Evolutionary conservation across 2,888 invertebrate genomes (phyloP), one percentile per base, ranked within the genome.

Genomic region (Pyrrhia umbra): DNA sequence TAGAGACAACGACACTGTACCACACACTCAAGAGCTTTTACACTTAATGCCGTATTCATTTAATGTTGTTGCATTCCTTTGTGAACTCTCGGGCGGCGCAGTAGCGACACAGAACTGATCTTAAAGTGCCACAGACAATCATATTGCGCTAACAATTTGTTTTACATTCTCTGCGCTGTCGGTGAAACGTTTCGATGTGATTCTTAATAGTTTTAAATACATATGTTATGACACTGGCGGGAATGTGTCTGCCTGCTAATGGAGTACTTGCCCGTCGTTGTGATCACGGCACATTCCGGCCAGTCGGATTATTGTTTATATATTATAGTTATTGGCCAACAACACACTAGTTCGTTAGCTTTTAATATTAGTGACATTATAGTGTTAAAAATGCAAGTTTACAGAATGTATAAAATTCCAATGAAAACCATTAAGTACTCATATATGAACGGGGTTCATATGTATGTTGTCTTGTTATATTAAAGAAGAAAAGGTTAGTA

Each of bases 351-450:
- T 84, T 84, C 90, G 88, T 91, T 93, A 94, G 92, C 90, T 93
- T 94, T 92, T 93, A 93, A 93, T 90, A 92, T 95, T 95, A 95
- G 95, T 94, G 95, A 95, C 95, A 95, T 92, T 79, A 85, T 94
- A 94, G 94, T 92, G 91, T 91, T 92, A 89, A 90, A 91, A 88
- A 87, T 88, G 89, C 88, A 91, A 91, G 80, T 89, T 92, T 88
- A 91, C 89, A 82, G 85, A 88, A 88, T 88, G 88, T 85, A 81
- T 86, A 88, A 86, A 85, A 87, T 84, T 81, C 79, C 84, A 83
- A 82, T 85, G 80, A 75, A 34, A 84, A 85, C 80, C 84, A 85
- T 68, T 54, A 65, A 69, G 69, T 86, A 85, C 83, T 84, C 88
- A 80, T 83, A 86, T 87, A 87, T 89, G 91, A 89, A 90, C 90